Evolutionary conservation across 2,888 invertebrate species (phyloP).

Genomic region (Rotaria sp.): DNA sequence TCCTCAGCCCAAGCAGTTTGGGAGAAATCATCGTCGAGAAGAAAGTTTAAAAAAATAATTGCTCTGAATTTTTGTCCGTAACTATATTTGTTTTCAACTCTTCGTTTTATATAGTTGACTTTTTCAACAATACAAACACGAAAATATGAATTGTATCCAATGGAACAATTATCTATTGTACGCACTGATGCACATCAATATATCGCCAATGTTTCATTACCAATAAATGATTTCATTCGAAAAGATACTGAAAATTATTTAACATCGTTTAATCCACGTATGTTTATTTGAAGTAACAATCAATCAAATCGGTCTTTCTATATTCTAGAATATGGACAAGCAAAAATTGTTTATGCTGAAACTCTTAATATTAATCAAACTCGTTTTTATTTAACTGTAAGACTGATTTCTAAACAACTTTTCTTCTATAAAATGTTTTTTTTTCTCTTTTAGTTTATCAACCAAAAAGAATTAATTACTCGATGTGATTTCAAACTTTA

Average conservation of each 20-base stretch:
- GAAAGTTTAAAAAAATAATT: too few relatives aligned
- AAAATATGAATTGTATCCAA: neutral
- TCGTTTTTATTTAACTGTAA: neutral
- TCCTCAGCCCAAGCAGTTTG: too few relatives aligned
- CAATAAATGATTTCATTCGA: neutral
- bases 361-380: neutral
- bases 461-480: neutral
- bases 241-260: neutral
- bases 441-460: neutral
- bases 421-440: neutral
- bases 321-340: neutral
- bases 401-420: neutral
- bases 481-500: neutral
- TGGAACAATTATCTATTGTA: neutral
- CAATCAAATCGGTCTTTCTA: too few relatives aligned
- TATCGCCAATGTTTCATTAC: neutral
- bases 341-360: neutral
- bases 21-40: too few relatives aligned
- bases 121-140: neutral
- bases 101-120: neutral
- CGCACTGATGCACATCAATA: neutral
- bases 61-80: too few relatives aligned
- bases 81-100: too few relatives aligned
- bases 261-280: neutral
- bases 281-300: neutral